Evolutionary conservation across 2,888 invertebrate species (phyloP), one percentile per base, ranked within the genome.

Genomic region (Andrena trimmerana): DNA sequence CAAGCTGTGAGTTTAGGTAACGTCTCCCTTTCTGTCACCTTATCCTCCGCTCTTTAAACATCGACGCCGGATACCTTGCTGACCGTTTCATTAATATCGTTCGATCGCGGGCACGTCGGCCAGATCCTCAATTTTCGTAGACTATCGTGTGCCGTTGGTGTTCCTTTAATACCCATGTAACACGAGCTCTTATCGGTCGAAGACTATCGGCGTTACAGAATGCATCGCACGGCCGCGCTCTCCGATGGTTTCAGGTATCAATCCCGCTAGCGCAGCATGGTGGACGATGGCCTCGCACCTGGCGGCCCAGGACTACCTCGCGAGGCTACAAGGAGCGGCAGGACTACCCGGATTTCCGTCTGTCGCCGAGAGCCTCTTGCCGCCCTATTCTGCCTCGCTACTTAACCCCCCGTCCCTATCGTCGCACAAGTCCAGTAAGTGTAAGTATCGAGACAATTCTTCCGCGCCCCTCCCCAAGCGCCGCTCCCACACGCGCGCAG

Each of bases 211-310:
- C 29, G 29, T 60, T 60, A 29, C 59, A 42, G 42, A 42, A 42
- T 42, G 42, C 42, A 42, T 42, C 42, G 42, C 16, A 62, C n/a
- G 7, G 16, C 36, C 7, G 72, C 77, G 79, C 20, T 54, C 20
- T 54, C 8, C 20, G 54, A 52, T 76, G 70, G 63, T 90, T 94
- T 42, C 94, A 97, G 97, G 97, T 76, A 94, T 94, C 75, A 94
- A 93, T 89, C 90, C 94, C 63, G 93, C 94, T 29, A 93, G 92
- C 94, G 97, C 97, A 90, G 97, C 97, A 78, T 98, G 98, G 98
- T 98, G 98, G 97, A 97, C 97, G 29, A 97, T 98, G 97, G 97
- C 98, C 59, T 97, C 97, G 36, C 98, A 98, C 93, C 95, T 98
- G 89, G 98, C 98, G 50, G 97, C 98, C 0, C 98, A 98, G 94